These are phyloP conservation scores for Drosophila rufa DNA, from an alignment of 1,140 invertebrate genomes.

Conservation along the genomic window DNA sequence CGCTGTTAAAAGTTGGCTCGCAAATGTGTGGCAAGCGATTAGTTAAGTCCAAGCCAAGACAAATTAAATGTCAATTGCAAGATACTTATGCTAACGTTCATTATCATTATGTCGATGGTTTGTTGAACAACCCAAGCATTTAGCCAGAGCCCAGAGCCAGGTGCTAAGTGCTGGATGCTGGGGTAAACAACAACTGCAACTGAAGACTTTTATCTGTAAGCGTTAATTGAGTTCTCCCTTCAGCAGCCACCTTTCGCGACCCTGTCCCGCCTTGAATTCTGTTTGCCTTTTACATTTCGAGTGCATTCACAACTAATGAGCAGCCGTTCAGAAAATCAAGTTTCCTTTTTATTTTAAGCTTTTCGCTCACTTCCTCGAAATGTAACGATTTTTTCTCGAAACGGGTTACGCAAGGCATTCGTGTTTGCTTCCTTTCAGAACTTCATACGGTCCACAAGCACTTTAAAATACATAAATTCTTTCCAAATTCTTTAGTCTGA, in stretches of 20 bases:
- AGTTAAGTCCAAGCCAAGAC: slow-evolving; percentile 51
- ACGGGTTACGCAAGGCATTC: slow-evolving; percentile 24
- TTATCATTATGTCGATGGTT: slow-evolving; percentile 32
- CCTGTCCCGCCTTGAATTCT: slow-evolving; percentile 61
- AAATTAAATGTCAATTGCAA: slow-evolving; percentile 74
- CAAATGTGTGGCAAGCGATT: slow-evolving; percentile 38
- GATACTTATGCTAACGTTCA: slow-evolving; percentile 50
- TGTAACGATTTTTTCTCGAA: slow-evolving; percentile 16
- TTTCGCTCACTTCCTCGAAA: slow-evolving; percentile 30
- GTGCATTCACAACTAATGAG: slow-evolving; percentile 38
- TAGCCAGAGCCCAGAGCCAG: slow-evolving; percentile 22
- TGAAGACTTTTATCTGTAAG: slow-evolving; percentile 16
- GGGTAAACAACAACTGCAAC: neutral
- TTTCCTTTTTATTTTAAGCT: slow-evolving; percentile 54
- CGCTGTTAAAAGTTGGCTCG: slow-evolving; percentile 10
- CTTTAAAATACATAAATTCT: slow-evolving; percentile 1
- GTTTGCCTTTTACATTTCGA: slow-evolving; percentile 59
- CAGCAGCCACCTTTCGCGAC: slow-evolving; percentile 33
- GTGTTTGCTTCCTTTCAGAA: slow-evolving; percentile 15
- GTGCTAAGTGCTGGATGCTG: slow-evolving; percentile 25
- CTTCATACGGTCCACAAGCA: neutral
- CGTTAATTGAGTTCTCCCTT: slow-evolving; percentile 48
- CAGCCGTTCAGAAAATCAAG: slow-evolving; percentile 32
- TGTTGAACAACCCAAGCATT: slow-evolving; percentile 12
- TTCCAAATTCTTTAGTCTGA: neutral